These are phyloP conservation scores for Podotricha telesiphe DNA, from an alignment of 2,888 invertebrate species.

Conservation along the genomic window DNA sequence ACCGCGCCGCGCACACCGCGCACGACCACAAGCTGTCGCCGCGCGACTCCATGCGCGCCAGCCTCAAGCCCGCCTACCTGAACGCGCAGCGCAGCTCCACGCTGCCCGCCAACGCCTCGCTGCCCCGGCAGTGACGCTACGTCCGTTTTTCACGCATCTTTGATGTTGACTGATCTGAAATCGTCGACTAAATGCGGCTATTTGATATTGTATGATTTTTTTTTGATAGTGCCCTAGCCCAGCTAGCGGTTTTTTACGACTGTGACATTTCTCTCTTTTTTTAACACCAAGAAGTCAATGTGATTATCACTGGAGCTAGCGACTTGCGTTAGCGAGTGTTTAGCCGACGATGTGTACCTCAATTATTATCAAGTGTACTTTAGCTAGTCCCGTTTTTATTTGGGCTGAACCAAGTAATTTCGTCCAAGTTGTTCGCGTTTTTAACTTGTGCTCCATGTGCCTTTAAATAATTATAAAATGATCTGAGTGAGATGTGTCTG, in stretches of 20 bases:
- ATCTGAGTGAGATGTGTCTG: conserved; percentile 31
- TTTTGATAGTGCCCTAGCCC: too few species aligned
- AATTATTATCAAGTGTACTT: conserved; percentile 19
- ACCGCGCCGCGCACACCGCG: conserved; percentile 89
- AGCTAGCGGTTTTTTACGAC: too few species aligned
- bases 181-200: neutral
- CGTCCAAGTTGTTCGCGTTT: conserved; percentile 13
- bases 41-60: conserved; percentile 89
- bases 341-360: conserved; percentile 2
- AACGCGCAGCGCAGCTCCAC: conserved; percentile 91
- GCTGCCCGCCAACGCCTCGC: conserved; percentile 92
- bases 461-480: conserved; percentile 48
- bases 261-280: neutral
- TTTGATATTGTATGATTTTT: neutral
- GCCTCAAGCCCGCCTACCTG: conserved; percentile 87
- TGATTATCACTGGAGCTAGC: conserved; percentile 1
- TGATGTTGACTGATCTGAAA: neutral
- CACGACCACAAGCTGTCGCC: conserved; percentile 71
- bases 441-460: conserved; percentile 17
- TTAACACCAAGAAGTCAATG: neutral
- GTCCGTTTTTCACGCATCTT: too few species aligned
- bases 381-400: conserved; percentile 28
- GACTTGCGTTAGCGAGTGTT: neutral
- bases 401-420: conserved; percentile 20
- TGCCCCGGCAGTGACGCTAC: conserved; percentile 83